Conservation (phyloP, 2,113 vertebrate species). For the Larimichthys crocea region DNA sequence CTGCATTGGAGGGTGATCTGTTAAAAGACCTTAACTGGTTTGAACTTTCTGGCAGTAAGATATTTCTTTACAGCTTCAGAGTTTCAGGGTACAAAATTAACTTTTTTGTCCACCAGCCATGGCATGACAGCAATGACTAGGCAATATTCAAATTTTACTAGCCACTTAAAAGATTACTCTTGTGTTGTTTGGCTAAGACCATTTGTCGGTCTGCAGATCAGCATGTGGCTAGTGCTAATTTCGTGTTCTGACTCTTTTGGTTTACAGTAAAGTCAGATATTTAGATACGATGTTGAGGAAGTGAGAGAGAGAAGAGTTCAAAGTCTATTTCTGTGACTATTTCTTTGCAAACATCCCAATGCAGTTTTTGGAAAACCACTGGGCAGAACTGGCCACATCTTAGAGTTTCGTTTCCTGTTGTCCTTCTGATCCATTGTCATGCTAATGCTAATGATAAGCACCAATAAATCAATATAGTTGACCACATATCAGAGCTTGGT, state of each 20-base stretch:
- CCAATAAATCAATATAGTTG: neutral
- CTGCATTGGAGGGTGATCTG: neutral
- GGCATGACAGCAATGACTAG: too few relatives aligned
- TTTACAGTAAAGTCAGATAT: constrained; percentile 65
- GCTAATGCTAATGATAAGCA: constrained; percentile 1
- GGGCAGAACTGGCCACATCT: neutral
- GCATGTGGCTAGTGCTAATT: too few relatives aligned
- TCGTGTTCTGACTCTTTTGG: neutral
- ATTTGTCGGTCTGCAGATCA: too few relatives aligned
- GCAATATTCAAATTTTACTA: too few relatives aligned
- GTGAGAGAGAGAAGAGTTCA: constrained; percentile 42
- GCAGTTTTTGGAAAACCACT: neutral
- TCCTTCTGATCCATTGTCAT: neutral
- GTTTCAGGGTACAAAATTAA: neutral
- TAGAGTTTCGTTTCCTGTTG: neutral
- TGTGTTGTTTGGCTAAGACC: neutral
- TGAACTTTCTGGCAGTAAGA: neutral
- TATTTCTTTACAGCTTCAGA: neutral
- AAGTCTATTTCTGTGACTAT: constrained; percentile 30
- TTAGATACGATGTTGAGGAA: constrained; percentile 57
- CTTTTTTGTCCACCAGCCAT: too few relatives aligned
- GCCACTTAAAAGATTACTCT: too few relatives aligned
- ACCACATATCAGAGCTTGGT: constrained; percentile 25
- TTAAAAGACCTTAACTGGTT: neutral
- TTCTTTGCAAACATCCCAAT: constrained; percentile 23